Evolutionary conservation across 1,140 invertebrate genomes (phyloP).

Genomic region (Spodoptera frugiperda): DNA sequence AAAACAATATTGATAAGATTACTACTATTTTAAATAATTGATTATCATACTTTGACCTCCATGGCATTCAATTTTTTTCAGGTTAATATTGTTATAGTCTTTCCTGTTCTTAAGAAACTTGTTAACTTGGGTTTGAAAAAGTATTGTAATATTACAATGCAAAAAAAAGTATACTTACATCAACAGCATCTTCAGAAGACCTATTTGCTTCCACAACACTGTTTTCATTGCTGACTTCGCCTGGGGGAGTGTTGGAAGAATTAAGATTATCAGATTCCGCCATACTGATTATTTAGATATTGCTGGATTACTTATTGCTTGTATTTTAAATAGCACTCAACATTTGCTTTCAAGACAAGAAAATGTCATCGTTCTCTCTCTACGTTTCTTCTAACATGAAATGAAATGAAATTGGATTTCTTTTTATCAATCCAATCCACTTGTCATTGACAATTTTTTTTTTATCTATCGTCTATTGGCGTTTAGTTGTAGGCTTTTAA

Average conservation of each 20-base stretch:
- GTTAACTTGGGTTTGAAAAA: neutral
- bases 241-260: slow-evolving; percentile 19
- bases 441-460: neutral
- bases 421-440: slow-evolving; percentile 7
- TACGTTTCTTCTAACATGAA: neutral
- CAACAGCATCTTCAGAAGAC: slow-evolving; percentile 36
- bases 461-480: no score
- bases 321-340: neutral
- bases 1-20: slow-evolving; percentile 51
- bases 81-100: neutral
- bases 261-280: slow-evolving; percentile 21
- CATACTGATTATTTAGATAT: slow-evolving; percentile 6
- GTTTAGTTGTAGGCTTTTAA: no score
- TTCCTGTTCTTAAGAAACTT: no score
- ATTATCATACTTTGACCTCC: neutral
- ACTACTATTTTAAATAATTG: neutral
- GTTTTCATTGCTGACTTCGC: slow-evolving; percentile 22
- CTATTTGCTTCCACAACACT: slow-evolving; percentile 36
- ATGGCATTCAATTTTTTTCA: neutral
- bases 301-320: slow-evolving; percentile 6
- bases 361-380: slow-evolving; percentile 8
- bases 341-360: slow-evolving; percentile 7
- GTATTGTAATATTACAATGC: neutral
- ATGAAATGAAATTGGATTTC: slow-evolving; percentile 15
- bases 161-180: slow-evolving; percentile 38